Evolutionary conservation across 92 coral and sea anemone genomes (phyloP), one percentile per base, ranked within the genome.

Genomic region (Epizoanthus ramosus): DNA sequence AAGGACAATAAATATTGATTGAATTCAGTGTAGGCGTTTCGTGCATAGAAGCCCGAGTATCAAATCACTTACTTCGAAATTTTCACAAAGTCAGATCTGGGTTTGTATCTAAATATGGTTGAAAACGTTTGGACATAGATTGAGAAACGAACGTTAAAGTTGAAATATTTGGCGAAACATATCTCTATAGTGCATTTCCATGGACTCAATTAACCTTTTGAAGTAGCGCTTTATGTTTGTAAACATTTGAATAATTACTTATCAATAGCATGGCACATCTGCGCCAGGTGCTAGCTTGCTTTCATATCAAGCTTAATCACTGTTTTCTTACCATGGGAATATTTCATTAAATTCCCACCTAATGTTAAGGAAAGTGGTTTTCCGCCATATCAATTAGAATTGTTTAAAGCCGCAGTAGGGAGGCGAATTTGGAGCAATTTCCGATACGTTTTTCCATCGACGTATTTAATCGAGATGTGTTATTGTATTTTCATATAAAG

Each of bases 381-480:
- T 71, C 79, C 52, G 65, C 47, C 79, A 54, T 54, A 56, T 56
- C 64, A 74, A 74, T 74, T 54, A 45, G n/a, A 31, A 54, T 74
- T 74, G 79, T 45, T 28, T 53, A 24, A 74, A 74, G 65, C 79
- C 79, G 24, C 79, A 54, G 79, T 47, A 28, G 79, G 79, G 65
- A 74, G 25, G 59, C 56, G 57, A 74, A 74, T 50, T 52, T 74
- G 64, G 13, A 28, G 47, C 79, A 52, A 74, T 74, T 74, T 74
- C 79, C 79, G 79, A 56, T 74, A 14, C 47, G 79, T 22, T 52
- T 74, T 56, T 54, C 65, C 18, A 18, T 63, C 63, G 64, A 52
- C 50, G 28, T 74, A 74, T 74, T 74, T 74, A 74, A 74, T 56
- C 54, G 79, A 74, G 64, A 24, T 56, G 57, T 74, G 63, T 54